Conservation (phyloP, 2,797 vertebrate genomes). For the Squalus acanthias region DNA sequence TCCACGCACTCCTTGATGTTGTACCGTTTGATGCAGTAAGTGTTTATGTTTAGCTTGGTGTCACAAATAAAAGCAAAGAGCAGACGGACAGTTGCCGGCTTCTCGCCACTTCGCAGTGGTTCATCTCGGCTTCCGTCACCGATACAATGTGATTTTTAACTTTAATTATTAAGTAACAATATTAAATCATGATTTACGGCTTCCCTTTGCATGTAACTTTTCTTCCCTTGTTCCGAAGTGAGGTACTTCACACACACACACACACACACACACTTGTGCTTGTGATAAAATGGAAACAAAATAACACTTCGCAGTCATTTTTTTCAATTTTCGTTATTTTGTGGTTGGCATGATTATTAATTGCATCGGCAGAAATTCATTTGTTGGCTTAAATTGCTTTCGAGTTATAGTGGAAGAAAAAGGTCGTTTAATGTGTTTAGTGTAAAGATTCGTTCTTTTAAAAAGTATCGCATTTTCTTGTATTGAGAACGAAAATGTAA, state of each 20-base stretch:
- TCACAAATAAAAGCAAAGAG: conserved; percentile 19
- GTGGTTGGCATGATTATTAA: not conserved
- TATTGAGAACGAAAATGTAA: not conserved
- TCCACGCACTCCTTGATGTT: conserved; percentile 3
- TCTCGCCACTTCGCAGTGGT: not conserved
- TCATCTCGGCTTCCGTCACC: not conserved
- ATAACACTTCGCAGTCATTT: not conserved
- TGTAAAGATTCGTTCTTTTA: not conserved
- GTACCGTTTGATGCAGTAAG: not conserved
- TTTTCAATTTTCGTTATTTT: not conserved
- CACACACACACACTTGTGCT: not conserved
- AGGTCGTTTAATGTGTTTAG: not conserved
- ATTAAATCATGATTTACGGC: not conserved
- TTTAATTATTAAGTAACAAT: conserved; percentile 19
- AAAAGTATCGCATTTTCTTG: not conserved
- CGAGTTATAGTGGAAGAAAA: not conserved
- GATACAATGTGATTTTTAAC: conserved; percentile 10
- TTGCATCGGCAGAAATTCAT: not conserved
- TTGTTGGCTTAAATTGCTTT: not conserved
- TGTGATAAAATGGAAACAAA: not conserved
- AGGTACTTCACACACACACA: not conserved
- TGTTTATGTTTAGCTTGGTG: conserved; percentile 31
- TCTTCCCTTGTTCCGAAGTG: not conserved
- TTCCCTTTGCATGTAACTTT: not conserved
- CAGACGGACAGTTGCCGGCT: not conserved